phyloP scores from a whole-genome alignment of 2,113 vertebrate genomes.

The Jacana jacana region DNA sequence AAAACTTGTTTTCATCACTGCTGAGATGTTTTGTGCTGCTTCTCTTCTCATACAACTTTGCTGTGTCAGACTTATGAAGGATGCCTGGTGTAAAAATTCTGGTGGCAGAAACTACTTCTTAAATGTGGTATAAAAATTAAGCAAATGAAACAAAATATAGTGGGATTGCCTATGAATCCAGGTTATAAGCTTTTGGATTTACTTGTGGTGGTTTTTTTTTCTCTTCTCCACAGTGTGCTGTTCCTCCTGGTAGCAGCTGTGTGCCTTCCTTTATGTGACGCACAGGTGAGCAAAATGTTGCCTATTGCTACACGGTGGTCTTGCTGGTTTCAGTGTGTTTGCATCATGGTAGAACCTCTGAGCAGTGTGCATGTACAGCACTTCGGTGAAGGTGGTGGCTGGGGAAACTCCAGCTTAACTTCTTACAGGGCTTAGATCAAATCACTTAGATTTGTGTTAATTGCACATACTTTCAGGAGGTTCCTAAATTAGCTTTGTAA shows the following conservation, averaged over 20 bases:
- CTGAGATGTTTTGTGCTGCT: neutral
- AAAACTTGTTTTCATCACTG: neutral
- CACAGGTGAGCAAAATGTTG: constrained; percentile 76
- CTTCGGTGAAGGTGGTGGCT: neutral
- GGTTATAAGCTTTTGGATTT: neutral
- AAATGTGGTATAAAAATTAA: neutral
- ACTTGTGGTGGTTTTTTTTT: neutral
- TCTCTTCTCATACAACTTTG: neutral
- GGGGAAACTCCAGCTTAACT: neutral
- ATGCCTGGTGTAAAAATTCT: neutral
- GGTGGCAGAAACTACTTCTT: neutral
- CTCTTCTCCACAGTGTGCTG: constrained; percentile 70
- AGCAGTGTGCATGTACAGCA: neutral
- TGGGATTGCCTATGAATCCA: neutral
- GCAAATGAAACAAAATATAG: neutral
- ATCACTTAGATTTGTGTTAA: neutral
- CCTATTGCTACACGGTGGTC: neutral
- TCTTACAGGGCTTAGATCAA: neutral
- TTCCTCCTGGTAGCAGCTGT: constrained; percentile 82
- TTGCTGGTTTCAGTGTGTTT: neutral
- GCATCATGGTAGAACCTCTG: neutral
- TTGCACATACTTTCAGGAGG: neutral
- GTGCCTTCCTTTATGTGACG: constrained; percentile 82
- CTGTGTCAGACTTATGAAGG: neutral
- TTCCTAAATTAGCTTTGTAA: neutral